A percentile compares a stretch with the other conserved stretches of the same genome.
phyloP scores from a whole-genome alignment of 2,888 invertebrate genomes.

The Ctenicera cuprea region DNA sequence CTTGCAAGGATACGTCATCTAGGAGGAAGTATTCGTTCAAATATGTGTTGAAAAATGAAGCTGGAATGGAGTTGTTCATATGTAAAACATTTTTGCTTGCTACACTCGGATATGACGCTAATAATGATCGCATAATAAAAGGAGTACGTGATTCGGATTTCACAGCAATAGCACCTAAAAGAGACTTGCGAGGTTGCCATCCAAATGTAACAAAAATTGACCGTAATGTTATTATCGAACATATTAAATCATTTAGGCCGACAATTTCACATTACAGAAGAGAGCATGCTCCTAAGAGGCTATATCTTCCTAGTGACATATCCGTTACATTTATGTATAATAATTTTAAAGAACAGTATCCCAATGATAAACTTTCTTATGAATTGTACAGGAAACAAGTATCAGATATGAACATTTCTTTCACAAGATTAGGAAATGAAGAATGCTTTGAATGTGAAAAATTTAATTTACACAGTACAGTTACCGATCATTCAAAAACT shows the following conservation, averaged over 20 bases:
- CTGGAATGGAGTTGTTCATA: constrained; percentile 24
- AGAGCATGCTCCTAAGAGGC: too few species aligned
- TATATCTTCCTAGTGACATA: constrained; percentile 15
- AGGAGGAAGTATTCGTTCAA: not conserved
- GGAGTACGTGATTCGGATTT: not conserved
- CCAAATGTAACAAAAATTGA: constrained; percentile 18
- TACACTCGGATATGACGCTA: constrained; percentile 22
- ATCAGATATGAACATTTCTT: constrained; percentile 49
- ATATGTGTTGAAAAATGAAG: constrained; percentile 10
- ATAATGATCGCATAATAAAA: constrained; percentile 21
- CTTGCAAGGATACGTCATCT: not conserved
- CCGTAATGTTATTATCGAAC: constrained; percentile 13
- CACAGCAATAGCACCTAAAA: constrained; percentile 5
- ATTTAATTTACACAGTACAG: constrained; percentile 35
- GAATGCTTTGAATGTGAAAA: constrained; percentile 50
- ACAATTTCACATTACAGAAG: constrained; percentile 29
- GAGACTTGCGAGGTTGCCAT: constrained; percentile 6
- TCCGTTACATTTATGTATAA: constrained; percentile 27
- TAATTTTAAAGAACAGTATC: constrained; percentile 38
- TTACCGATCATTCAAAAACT: not conserved
- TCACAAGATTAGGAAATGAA: constrained; percentile 51
- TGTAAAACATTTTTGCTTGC: constrained; percentile 32
- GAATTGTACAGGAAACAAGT: constrained; percentile 47
- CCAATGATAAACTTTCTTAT: constrained; percentile 37
- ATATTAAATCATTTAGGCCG: constrained; percentile 29